Evolutionary conservation across 1,140 invertebrate species (phyloP).

Genomic region (Carposina sasakii): DNA sequence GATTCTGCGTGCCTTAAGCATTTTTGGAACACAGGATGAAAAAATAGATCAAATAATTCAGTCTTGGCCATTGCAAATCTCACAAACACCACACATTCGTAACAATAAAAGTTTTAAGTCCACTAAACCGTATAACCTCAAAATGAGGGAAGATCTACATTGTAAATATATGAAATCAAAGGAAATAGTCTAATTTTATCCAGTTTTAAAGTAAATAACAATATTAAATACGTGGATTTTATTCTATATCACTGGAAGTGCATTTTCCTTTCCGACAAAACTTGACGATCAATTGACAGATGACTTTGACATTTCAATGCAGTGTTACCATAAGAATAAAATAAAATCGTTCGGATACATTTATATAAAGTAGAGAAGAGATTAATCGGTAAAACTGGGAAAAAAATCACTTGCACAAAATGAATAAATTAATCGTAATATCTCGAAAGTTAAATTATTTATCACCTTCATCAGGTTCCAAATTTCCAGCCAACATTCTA

Average conservation of each 20-base stretch:
- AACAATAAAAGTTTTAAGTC: conserved; percentile 28
- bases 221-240: not conserved
- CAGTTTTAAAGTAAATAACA: not conserved
- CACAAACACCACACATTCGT: conserved; percentile 10
- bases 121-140: conserved; percentile 57
- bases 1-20: conserved; percentile 69
- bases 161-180: conserved; percentile 18
- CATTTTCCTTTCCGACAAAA: conserved; percentile 26
- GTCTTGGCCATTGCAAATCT: conserved; percentile 60
- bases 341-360: conserved; percentile 21
- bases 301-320: conserved; percentile 34
- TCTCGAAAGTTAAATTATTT: not conserved
- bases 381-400: not conserved
- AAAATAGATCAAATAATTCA: conserved; percentile 71
- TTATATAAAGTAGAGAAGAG: not conserved
- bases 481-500: conserved; percentile 96
- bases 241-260: not conserved
- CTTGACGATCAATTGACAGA: conserved; percentile 39
- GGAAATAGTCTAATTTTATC: conserved; percentile 7
- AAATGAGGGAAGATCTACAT: conserved; percentile 24
- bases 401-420: too few species aligned
- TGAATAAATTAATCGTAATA: conserved; percentile 1
- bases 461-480: conserved; percentile 90
- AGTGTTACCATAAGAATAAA: conserved; percentile 40
- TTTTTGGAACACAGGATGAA: conserved; percentile 71